Base-by-base conservation (phyloP, 2,888 invertebrate genomes). In the Octonoba sinensis region DNA sequence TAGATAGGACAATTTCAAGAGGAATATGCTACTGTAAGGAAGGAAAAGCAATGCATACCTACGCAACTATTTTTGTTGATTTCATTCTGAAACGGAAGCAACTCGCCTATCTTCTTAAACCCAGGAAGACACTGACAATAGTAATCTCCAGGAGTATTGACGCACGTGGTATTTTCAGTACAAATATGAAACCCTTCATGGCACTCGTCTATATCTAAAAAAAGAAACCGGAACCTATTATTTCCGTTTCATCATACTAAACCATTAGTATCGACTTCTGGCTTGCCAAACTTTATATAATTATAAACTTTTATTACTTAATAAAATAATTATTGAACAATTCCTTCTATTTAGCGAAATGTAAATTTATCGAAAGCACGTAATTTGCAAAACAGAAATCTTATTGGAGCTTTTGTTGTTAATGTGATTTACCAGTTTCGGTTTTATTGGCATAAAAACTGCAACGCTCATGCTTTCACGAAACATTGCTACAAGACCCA, bases 151-250 rank as follows among this genome's bases (percentile, higher is more conserved):
- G 24, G 22, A 4, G 65, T 74, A 47, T 74, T 74, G 4, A 47
- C 3, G 24, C 73, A 74, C 3, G 64, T 57, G 0, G 57, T 56
- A 46, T 74, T 74, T 3, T 2, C n/a, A 8, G 46, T 16, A 22
- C 73, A 74, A 2, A 8, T 8, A 24, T 74, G n/a, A 1, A 8
- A 4, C 0, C 15, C 44, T 65, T 74, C 73, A 0, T 1, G 1
- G 24, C 73, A 74, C 46, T 74, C 73, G 22, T 74, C 57, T 36
- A 73, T 65, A 47, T 73, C 73, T 73, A 22, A n/a, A 65, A 22
- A 46, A 47, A 3, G 22, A 36, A 18, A 20, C n/a, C 27, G 20
- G 49, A 15, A 36, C 8, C 36, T 8, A 11, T 36, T 8, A 36
- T 1, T 3, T 36, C 36, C 8, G 8, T 11, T 11, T 1, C 8